These are phyloP conservation scores for Hyalella azteca DNA, from an alignment of 2,888 invertebrate genomes.

Conservation along the genomic window DNA sequence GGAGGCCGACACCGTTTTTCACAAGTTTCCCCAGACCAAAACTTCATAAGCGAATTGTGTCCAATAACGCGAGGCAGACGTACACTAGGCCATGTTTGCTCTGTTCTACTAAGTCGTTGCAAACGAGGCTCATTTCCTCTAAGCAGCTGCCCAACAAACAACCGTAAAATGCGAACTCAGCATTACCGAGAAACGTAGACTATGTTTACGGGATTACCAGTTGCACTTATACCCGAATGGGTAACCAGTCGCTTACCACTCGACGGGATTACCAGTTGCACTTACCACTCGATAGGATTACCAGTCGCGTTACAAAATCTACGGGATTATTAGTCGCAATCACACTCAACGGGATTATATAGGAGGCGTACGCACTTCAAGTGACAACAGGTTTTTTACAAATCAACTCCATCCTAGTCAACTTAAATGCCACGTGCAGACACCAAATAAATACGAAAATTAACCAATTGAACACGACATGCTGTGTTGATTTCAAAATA, in stretches of 20 bases:
- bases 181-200: background rate
- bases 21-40: background rate
- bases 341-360: too few species aligned
- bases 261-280: background rate
- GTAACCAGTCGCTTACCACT: background rate
- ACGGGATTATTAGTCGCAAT: background rate
- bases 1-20: too few species aligned
- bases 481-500: too few species aligned
- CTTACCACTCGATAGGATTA: background rate
- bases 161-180: background rate
- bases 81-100: background rate
- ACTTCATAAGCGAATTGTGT: background rate
- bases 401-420: too few species aligned
- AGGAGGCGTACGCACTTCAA: too few species aligned
- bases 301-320: background rate
- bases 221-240: background rate
- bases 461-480: too few species aligned
- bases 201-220: background rate
- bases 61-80: background rate
- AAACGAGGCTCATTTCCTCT: constrained; percentile 28
- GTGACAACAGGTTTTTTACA: too few species aligned
- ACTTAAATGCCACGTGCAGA: too few species aligned
- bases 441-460: too few species aligned
- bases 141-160: constrained; percentile 20
- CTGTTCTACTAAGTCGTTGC: background rate